These are phyloP conservation scores for Anticlea derivata DNA, from an alignment of 2,888 invertebrate species.

Conservation along the genomic window DNA sequence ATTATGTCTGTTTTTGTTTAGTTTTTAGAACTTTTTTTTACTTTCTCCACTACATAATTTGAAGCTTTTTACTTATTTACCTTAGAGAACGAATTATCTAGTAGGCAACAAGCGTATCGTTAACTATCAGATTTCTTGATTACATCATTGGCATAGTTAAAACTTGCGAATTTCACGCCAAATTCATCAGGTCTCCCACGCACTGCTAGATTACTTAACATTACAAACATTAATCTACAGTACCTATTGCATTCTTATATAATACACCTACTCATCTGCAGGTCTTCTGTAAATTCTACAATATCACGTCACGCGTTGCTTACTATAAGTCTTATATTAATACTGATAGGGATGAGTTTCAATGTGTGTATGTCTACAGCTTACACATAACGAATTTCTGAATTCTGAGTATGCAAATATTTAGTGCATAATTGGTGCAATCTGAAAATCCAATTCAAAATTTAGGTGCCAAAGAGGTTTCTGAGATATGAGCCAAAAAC, in stretches of 20 bases:
- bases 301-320: neutral
- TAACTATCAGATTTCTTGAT: neutral
- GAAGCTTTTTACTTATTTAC: neutral
- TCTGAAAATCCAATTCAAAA: no score
- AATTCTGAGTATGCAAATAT: no score
- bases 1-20: no score
- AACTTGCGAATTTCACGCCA: constrained; percentile 10
- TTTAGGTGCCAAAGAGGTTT: no score
- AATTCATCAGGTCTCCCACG: constrained; percentile 19
- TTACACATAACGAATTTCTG: no score
- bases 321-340: neutral
- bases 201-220: constrained; percentile 20
- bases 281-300: neutral
- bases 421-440: no score
- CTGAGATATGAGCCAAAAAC: no score
- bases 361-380: no score
- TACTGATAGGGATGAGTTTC: constrained; percentile 8
- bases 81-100: neutral
- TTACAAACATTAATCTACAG: constrained; percentile 10
- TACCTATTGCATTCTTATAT: constrained; percentile 13
- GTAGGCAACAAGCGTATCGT: neutral
- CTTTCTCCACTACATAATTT: no score
- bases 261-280: constrained; percentile 16
- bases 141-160: constrained; percentile 11
- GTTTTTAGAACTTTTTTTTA: no score